These are phyloP conservation scores for Microtus ochrogaster DNA, from an alignment of 2,113 vertebrate genomes.

Conservation along the genomic window DNA sequence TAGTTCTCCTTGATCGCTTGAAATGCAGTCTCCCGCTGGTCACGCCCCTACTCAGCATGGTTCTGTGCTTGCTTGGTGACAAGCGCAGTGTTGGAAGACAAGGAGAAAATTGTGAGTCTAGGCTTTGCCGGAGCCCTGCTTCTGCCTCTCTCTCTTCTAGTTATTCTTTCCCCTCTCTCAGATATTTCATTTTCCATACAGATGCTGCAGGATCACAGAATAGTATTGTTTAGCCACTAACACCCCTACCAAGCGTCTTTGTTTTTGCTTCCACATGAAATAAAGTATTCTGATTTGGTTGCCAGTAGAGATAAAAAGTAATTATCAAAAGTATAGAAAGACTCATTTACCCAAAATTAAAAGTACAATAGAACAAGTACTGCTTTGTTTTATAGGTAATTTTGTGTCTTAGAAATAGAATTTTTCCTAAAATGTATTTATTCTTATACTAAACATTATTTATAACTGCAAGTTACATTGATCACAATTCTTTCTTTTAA, in stretches of 20 bases:
- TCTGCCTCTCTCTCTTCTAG: not conserved
- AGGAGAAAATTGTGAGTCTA: not conserved
- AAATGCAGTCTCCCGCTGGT: not conserved
- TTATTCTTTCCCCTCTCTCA: not conserved
- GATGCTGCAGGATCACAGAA: not conserved
- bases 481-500: slow-evolving; percentile 18
- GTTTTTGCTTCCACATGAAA: slow-evolving; percentile 26
- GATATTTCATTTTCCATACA: not conserved
- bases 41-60: not conserved
- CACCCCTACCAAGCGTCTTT: not conserved
- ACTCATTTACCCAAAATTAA: not conserved
- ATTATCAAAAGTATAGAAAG: slow-evolving; percentile 12
- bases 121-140: not conserved
- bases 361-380: not conserved
- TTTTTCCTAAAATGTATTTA: not conserved
- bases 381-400: not conserved
- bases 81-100: not conserved
- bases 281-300: not conserved
- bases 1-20: not conserved
- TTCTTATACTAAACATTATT: not conserved
- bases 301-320: not conserved
- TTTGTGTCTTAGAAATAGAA: not conserved
- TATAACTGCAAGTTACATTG: not conserved
- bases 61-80: not conserved
- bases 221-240: not conserved